Percentiles rank a stretch among this genome's conserved stretches.
These are phyloP conservation scores for Phyllotis vaccarum DNA, from an alignment of 2,797 vertebrate genomes.

Conservation along the genomic window DNA sequence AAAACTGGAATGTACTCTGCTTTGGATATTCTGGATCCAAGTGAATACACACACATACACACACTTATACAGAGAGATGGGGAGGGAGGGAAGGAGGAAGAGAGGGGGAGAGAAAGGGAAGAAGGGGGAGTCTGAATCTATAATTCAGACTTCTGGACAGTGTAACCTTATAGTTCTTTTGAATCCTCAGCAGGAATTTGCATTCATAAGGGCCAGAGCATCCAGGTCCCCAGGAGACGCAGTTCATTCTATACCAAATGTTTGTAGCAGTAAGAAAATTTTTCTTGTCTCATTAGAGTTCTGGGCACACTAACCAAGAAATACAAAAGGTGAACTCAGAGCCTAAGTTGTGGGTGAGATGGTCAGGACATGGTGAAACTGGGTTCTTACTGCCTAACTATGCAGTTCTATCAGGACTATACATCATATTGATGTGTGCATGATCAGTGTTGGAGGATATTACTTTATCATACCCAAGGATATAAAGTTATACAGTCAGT, in stretches of 20 bases:
- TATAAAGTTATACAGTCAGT: neutral
- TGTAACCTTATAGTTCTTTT: neutral
- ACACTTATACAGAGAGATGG: too few relatives aligned
- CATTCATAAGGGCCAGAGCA: neutral
- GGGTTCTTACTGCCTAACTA: neutral
- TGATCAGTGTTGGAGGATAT: too few relatives aligned
- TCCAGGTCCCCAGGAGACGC: neutral
- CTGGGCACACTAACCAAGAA: neutral
- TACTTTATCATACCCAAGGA: neutral
- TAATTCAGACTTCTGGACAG: neutral
- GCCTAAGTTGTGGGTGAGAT: neutral
- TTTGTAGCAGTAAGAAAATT: neutral
- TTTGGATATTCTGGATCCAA: neutral
- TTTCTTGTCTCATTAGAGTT: neutral
- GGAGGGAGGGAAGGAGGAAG: too few relatives aligned
- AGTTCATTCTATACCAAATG: neutral
- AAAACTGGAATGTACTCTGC: neutral
- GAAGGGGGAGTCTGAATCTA: neutral
- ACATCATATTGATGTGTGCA: too few relatives aligned
- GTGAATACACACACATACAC: neutral
- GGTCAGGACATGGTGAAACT: neutral
- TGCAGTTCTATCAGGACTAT: neutral
- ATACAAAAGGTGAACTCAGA: neutral
- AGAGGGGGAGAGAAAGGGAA: neutral
- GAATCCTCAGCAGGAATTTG: constrained; percentile 13